A percentile compares a stretch with the other conserved stretches of the same genome.
Conservation (phyloP, 2,113 vertebrate genomes). For the Xyliphius kryptos region DNA sequence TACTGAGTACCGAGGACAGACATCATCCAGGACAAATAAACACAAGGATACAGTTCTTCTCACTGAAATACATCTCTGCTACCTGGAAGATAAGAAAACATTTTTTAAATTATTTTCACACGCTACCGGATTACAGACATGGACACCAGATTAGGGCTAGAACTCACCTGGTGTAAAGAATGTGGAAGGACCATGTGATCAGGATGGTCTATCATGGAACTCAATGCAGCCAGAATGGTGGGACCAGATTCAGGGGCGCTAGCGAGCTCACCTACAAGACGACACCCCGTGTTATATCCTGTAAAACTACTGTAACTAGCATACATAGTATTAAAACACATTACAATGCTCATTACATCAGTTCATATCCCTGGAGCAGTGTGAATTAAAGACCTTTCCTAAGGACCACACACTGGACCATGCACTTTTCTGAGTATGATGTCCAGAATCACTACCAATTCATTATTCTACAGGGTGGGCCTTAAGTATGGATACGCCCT, state of each 20-base stretch:
- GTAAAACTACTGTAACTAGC: no score
- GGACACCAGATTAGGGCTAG: background rate
- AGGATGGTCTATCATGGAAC: slow-evolving; percentile 68
- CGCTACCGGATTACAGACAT: background rate
- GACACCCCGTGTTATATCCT: slow-evolving; percentile 29
- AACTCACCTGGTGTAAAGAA: slow-evolving; percentile 85
- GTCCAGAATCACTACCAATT: no score
- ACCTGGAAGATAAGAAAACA: slow-evolving; percentile 62
- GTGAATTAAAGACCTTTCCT: no score
- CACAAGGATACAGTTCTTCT: slow-evolving; percentile 94
- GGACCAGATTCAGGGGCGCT: slow-evolving; percentile 48
- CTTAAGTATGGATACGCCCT: no score
- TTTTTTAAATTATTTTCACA: background rate
- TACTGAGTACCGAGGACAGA: background rate
- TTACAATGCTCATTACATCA: no score
- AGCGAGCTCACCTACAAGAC: slow-evolving; percentile 40
- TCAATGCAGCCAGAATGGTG: slow-evolving; percentile 75
- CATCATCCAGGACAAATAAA: background rate
- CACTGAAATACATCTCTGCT: slow-evolving; percentile 84
- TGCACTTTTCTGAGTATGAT: no score
- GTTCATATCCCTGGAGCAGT: no score
- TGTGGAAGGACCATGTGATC: slow-evolving; percentile 80
- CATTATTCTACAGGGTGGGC: no score
- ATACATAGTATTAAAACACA: no score
- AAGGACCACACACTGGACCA: no score